A percentile compares a stretch with the other conserved stretches of the same genome.
phyloP scores from a whole-genome alignment of 2,797 vertebrate genomes.

The Epinephelus awoara region DNA sequence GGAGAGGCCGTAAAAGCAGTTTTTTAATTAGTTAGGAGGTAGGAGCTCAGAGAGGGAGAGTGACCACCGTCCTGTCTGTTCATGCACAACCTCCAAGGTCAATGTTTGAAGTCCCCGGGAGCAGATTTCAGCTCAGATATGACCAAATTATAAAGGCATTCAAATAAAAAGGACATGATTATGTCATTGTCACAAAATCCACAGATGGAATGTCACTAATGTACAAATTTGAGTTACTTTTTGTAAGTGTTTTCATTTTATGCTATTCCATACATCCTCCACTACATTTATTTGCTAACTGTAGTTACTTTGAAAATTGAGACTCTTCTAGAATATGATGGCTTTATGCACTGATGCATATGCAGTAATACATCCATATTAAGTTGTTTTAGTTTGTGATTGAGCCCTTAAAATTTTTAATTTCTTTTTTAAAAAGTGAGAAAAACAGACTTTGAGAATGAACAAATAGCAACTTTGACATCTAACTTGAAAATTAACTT shows the following conservation, averaged over 20 bases:
- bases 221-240: background rate
- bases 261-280: background rate
- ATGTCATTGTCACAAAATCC: background rate
- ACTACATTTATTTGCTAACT: background rate
- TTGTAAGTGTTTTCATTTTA: background rate
- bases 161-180: background rate
- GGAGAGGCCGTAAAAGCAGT: constrained; percentile 64
- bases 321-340: background rate
- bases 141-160: background rate
- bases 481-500: no score
- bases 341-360: background rate
- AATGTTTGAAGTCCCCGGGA: constrained; percentile 42
- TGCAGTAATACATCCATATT: background rate
- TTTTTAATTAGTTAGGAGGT: constrained; percentile 69
- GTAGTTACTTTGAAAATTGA: background rate
- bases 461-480: no score
- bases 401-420: background rate
- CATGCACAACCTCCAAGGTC: constrained; percentile 45
- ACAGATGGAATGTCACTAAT: background rate
- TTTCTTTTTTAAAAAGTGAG: background rate
- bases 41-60: constrained; percentile 43
- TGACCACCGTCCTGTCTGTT: constrained; percentile 43
- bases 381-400: background rate
- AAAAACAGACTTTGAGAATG: background rate
- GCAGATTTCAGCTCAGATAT: background rate